Conservation (phyloP, 35 echinoderm and acorn worm genomes). For the Apostichopus parvimensis region DNA sequence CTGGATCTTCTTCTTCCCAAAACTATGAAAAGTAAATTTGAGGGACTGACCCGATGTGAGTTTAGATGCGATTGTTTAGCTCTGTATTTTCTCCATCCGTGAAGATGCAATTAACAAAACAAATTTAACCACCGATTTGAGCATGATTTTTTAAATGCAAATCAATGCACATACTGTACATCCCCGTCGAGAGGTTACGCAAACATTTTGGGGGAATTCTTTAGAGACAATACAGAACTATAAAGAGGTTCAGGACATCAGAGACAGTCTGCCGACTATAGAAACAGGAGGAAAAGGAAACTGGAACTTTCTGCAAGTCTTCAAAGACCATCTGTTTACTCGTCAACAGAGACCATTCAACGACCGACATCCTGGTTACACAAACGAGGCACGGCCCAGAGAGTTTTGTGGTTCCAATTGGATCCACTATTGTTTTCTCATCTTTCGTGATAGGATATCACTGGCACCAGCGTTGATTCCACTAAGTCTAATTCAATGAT, state of each 20-base stretch:
- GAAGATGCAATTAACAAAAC: constrained; percentile 26
- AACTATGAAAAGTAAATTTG: constrained; percentile 39
- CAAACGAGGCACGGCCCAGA: background rate
- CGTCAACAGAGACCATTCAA: background rate
- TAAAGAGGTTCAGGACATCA: background rate
- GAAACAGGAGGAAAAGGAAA: background rate
- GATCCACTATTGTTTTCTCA: background rate
- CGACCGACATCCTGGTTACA: background rate
- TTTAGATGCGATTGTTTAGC: background rate
- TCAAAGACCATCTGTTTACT: background rate
- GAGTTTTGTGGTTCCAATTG: background rate
- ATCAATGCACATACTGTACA: background rate
- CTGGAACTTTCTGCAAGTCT: background rate
- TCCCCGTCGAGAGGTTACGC: background rate
- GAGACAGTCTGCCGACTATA: background rate
- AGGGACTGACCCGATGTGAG: background rate
- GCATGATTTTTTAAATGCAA: constrained; percentile 4
- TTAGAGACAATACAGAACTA: background rate
- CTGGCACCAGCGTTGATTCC: background rate
- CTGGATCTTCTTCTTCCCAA: background rate
- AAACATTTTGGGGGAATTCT: background rate
- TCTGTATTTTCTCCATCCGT: background rate
- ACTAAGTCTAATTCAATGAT: background rate
- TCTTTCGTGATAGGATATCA: background rate
- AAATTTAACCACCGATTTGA: background rate